Base-by-base conservation (phyloP, 2,888 invertebrate genomes). In the Cyrtodaria siliqua region DNA sequence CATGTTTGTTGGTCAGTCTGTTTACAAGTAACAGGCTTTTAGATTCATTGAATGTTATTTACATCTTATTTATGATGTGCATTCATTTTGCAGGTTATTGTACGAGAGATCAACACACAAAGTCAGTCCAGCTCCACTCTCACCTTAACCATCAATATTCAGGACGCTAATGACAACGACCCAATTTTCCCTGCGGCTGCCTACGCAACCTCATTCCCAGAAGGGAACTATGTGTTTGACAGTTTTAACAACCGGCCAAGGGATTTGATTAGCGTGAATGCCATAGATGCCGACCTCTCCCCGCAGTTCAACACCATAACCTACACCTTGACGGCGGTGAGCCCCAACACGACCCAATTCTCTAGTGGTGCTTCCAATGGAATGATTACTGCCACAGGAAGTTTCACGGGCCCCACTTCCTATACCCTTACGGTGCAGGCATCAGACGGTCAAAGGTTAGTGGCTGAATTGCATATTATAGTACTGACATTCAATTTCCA, bases 81-180 rank as follows among this genome's bases (percentile, higher is more conserved):
- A n/a, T 44, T 16, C 16, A 20, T 44, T 44, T 16, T 44, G 49
- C 72, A 90, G 90, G 85, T 87, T 18, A 69, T 79, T 49, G 86
- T 87, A 2, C 70, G 79, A 12, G 89, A 90, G 61, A 57, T 56
- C 6, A 74, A 71, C 27, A 82, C 82, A 3, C 44, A 76, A 12
- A 69, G 79, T n/a, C 74, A 76, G 29, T 66, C 74, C 18, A 84
- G 85, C 1, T 76, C 83, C 18, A 86, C 87, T 0, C 73, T 79
- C 1, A 80, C 78, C 3, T 47, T 91, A 40, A 86, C 83, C 0
- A 78, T 91, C 9, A 81, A 76, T 56, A 83, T 92, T 6, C 29
- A 86, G 53, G 89, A 92, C 82, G 77, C 79, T 18, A 91, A 91
- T 78, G 92, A 92, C 82, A 86, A 88, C 57, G 33, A 72, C 0